Evolutionary conservation across 2,888 invertebrate genomes (phyloP), one percentile per base, ranked within the genome.

Genomic region (Sympetrum striolatum): DNA sequence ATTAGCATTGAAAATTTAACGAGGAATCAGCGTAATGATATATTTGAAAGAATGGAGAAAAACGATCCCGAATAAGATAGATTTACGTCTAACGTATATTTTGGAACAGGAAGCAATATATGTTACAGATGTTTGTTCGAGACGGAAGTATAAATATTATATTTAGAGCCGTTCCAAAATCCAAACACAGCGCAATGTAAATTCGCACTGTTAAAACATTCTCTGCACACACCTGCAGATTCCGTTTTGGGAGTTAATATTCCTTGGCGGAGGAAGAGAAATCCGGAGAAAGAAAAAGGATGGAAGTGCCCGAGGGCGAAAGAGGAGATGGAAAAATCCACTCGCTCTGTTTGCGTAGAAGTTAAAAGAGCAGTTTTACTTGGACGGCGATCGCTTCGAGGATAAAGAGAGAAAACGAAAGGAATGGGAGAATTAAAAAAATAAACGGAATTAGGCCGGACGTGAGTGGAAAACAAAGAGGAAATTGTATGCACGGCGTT

Each of bases 281-380:
- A 64, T 22, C 0, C 0, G n/a, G 25, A 14, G 31, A 31, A 2
- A 31, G 22, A 82, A 39, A n/a, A 86, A 64, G n/a, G 15, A 22
- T 53, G 31, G 18, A 39, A 60, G 10, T 4, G 86, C 86, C 37
- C 39, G 37, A 22, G 60, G 86, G 37, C 35, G 60, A n/a, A n/a
- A 22, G 22, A 22, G n/a, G 18, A 35, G 25, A 8, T n/a, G 22
- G 86, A 35, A 31, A n/a, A 37, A 37, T 6, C 25, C 25, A 31
- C 73, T 12, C n/a, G 73, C 64, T 60, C 12, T 86, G 86, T 86
- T 86, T 86, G 86, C 64, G 60, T 14, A 60, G 86, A 86, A 86
- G 86, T 86, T 86, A 64, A 86, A 86, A 86, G 86, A 86, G 86
- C 86, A 86, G 86, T 86, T 86, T 58, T 86, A 60, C 86, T 60